phyloP scores from a whole-genome alignment of 2,888 invertebrate genomes.

The Rhodophaea formosa region DNA sequence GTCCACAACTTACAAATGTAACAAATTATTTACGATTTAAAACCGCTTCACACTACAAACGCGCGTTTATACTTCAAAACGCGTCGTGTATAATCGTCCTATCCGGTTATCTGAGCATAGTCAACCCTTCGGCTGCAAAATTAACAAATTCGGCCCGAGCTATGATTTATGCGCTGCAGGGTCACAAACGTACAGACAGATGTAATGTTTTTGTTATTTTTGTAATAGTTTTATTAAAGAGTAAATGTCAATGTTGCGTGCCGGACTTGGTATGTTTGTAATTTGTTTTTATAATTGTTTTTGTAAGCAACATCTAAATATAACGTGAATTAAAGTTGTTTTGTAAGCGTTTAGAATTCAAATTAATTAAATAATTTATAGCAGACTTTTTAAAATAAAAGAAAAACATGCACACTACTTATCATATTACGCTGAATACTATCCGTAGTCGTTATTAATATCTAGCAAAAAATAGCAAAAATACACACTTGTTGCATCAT shows the following conservation, averaged over 20 bases:
- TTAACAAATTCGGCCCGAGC: slow-evolving; percentile 63
- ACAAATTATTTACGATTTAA: too few species aligned
- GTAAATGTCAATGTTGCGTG: slow-evolving; percentile 3
- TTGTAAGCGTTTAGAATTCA: neutral
- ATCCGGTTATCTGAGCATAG: slow-evolving; percentile 27
- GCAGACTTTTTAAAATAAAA: too few species aligned
- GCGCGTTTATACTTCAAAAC: neutral
- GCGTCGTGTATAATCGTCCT: slow-evolving; percentile 14
- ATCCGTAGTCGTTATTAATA: too few species aligned
- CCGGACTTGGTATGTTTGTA: neutral
- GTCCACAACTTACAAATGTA: too few species aligned
- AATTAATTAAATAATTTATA: too few species aligned
- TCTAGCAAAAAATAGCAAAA: too few species aligned
- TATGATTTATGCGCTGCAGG: slow-evolving; percentile 60
- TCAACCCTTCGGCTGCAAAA: slow-evolving; percentile 55
- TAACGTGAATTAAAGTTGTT: too few species aligned
- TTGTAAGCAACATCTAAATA: neutral
- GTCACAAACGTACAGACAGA: slow-evolving; percentile 8
- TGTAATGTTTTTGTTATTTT: slow-evolving; percentile 13
- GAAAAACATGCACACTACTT: too few species aligned
- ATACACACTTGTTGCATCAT: too few species aligned
- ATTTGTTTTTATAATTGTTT: neutral
- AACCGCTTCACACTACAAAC: neutral
- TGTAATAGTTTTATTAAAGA: slow-evolving; percentile 8
- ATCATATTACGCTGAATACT: too few species aligned